These are phyloP conservation scores for Varecia variegata DNA, from an alignment of 2,797 vertebrate genomes.

Conservation along the genomic window DNA sequence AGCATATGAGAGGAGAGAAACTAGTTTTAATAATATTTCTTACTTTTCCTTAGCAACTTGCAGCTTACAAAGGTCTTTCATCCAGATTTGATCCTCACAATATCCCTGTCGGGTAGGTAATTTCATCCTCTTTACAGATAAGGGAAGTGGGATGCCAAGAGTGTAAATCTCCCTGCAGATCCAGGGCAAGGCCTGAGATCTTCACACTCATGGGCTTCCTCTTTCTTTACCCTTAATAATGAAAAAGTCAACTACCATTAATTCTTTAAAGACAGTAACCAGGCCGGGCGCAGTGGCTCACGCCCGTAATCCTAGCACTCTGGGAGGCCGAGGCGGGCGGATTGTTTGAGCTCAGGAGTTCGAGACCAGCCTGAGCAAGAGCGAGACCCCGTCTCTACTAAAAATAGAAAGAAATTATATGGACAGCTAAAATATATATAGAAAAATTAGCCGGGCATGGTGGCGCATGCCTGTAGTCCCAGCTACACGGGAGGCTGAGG, in stretches of 20 bases:
- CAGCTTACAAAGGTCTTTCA: background rate
- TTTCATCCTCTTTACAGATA: background rate
- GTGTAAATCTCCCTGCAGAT: background rate
- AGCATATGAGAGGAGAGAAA: background rate
- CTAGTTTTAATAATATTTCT: background rate
- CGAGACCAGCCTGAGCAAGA: no score
- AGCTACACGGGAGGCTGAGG: no score
- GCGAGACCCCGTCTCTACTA: no score
- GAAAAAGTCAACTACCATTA: background rate
- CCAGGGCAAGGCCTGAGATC: background rate
- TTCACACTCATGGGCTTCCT: background rate
- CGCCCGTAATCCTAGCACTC: no score
- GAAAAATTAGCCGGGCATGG: no score
- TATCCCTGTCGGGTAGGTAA: background rate
- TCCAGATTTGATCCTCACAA: background rate
- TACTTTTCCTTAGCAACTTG: background rate
- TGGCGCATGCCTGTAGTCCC: no score
- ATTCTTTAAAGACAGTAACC: background rate
- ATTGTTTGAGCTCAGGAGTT: no score
- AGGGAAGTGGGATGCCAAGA: background rate
- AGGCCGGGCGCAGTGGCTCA: no score
- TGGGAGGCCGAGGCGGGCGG: no score
- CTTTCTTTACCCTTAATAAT: background rate
- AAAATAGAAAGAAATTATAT: no score
- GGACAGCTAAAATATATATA: no score